Evolutionary conservation across 2,888 invertebrate genomes (phyloP).

Genomic region (Luperina nickerlii): DNA sequence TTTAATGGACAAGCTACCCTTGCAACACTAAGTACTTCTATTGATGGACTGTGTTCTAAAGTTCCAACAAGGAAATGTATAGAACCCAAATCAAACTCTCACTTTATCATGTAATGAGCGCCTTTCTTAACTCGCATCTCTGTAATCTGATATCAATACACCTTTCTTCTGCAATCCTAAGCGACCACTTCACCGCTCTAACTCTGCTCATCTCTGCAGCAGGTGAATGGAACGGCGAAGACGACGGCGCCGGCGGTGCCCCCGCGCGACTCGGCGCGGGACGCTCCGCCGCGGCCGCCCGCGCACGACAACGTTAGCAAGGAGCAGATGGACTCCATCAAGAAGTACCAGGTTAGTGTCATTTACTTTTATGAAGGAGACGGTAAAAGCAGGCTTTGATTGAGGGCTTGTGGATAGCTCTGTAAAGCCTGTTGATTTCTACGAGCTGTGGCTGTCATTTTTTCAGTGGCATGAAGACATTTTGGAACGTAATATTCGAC

Average conservation of each 20-base stretch:
- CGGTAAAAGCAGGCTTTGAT: neutral
- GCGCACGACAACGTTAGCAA: constrained; percentile 92
- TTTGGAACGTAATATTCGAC: neutral
- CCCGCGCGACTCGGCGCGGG: constrained; percentile 83
- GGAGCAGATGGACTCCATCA: constrained; percentile 97
- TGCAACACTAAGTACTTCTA: neutral
- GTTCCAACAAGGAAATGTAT: neutral
- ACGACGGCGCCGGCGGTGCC: constrained; percentile 92
- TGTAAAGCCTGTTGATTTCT: neutral
- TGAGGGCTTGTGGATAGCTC: neutral
- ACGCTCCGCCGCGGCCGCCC: constrained; percentile 88
- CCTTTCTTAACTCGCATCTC: no score
- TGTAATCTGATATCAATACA: neutral
- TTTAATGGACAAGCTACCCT: neutral
- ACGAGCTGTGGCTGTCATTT: neutral
- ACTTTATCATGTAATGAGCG: no score
- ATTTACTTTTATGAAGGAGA: neutral
- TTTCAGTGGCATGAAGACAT: neutral
- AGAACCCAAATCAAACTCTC: neutral
- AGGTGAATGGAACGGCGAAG: constrained; percentile 90
- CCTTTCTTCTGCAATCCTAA: no score
- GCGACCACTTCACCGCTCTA: neutral
- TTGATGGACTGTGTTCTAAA: neutral
- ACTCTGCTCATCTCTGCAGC: constrained; percentile 67
- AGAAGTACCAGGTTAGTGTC: constrained; percentile 96